Base-by-base conservation (phyloP, 2,113 vertebrate genomes). In the Gymnarchus niloticus region DNA sequence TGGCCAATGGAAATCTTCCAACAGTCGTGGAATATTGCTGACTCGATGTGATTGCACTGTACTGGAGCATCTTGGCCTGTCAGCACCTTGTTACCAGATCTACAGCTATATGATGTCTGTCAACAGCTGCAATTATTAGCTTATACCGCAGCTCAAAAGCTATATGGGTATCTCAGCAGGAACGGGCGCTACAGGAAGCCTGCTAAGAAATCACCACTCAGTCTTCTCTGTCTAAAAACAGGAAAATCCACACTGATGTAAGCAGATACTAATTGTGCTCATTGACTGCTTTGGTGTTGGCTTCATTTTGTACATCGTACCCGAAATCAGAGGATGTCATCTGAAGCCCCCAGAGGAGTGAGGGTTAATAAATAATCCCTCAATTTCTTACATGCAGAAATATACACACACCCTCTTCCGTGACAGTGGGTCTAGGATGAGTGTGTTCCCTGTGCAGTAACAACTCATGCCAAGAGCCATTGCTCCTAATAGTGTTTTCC, bases 401-500 rank as follows among this genome's bases (percentile, higher is more conserved):
- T 12, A n/a, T 23, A 83, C 19, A 61, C 83, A 83, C 51, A 77
- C 33, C 56, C 28, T 46, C n/a, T 46, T 56, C 57, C 44, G 86
- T 25, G 69, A 51, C 49, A 83, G 49, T 56, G 49, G 33, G 1
- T 89, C 87, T 81, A 85, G 81, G 44, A 87, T 87, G 87, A 59
- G 56, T 17, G 21, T 33, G 49, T 83, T 59, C 80, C 54, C 41
- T 69, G 81, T 49, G 83, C 59, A 5, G 6, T 85, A 85, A 87
- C 76, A 81, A 61, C 37, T 81, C 80, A 78, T 83, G 85, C 87
- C 88, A 84, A 84, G 87, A 89, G 85, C 83, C 44, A 80, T 88
- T 57, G 84, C 85, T 84, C 90, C 87, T 90, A 90, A 93, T 92
- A 91, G 88, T 89, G 88, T 92, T 89, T 91, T 88, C 91, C 92